phyloP scores from a whole-genome alignment of 1,140 invertebrate genomes.

The Glossosoma conforme region DNA sequence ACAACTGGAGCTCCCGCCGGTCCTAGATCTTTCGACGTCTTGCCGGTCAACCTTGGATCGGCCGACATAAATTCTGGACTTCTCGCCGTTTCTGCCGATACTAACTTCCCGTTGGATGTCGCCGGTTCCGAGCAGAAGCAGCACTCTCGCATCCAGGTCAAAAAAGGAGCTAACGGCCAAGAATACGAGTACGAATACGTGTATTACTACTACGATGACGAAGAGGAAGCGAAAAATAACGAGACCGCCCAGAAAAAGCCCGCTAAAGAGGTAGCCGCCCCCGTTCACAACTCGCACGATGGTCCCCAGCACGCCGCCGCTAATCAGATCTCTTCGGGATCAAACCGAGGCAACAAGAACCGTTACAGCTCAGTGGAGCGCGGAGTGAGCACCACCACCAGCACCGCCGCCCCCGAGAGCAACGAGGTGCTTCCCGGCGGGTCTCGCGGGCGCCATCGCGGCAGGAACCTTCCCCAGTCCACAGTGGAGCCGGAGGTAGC shows the following conservation, averaged over 20 bases:
- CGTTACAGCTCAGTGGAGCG: slow-evolving; percentile 66
- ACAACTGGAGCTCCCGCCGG: slow-evolving; percentile 38
- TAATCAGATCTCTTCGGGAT: slow-evolving; percentile 43
- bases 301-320: slow-evolving; percentile 50
- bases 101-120: slow-evolving; percentile 45
- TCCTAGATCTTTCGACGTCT: slow-evolving; percentile 42
- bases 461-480: slow-evolving; percentile 52
- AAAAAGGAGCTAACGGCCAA: slow-evolving; percentile 84
- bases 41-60: slow-evolving; percentile 44
- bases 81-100: slow-evolving; percentile 44
- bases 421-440: slow-evolving; percentile 65
- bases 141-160: slow-evolving; percentile 69
- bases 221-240: slow-evolving; percentile 57
- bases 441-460: slow-evolving; percentile 49
- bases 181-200: slow-evolving; percentile 90
- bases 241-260: slow-evolving; percentile 35
- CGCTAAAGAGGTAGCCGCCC: slow-evolving; percentile 33
- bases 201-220: slow-evolving; percentile 86
- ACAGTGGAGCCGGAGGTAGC: slow-evolving; percentile 51
- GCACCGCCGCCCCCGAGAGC: slow-evolving; percentile 45
- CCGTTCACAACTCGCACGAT: slow-evolving; percentile 52
- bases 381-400: slow-evolving; percentile 43
- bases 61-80: slow-evolving; percentile 45
- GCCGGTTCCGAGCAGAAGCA: slow-evolving; percentile 51
- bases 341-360: slow-evolving; percentile 41